Percentiles rank a stretch among this genome's conserved stretches.
Evolutionary conservation across 2,113 vertebrate genomes (phyloP).

Genomic region (Sprattus sprattus): DNA sequence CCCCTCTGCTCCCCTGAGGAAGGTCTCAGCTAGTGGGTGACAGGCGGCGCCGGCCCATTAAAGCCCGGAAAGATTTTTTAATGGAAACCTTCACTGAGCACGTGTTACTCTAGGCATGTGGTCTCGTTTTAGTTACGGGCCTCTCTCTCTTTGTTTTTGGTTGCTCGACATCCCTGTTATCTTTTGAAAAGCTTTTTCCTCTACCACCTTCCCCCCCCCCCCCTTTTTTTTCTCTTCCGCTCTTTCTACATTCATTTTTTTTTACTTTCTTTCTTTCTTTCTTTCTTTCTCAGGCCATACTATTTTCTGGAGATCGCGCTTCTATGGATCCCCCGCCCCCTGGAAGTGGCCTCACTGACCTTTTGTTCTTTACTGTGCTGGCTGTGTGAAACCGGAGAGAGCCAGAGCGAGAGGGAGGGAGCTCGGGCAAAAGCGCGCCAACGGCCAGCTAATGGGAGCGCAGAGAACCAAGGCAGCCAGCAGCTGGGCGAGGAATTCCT

Average conservation of each 20-base stretch:
- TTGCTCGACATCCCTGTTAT: neutral
- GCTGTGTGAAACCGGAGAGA: slow-evolving; percentile 36
- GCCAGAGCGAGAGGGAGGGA: slow-evolving; percentile 24
- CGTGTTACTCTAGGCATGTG: neutral
- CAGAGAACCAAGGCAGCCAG: neutral
- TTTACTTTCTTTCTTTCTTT: slow-evolving; percentile 16
- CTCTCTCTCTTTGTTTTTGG: neutral
- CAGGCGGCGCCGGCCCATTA: neutral
- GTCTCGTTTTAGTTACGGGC: neutral
- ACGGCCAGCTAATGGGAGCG: slow-evolving; percentile 59
- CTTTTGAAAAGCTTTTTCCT: neutral
- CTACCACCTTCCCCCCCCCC: too few species aligned
- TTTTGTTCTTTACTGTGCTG: slow-evolving; percentile 56
- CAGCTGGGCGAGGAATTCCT: slow-evolving; percentile 47
- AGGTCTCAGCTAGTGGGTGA: neutral
- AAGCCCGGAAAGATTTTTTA: neutral
- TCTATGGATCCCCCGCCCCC: neutral
- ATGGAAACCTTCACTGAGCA: neutral
- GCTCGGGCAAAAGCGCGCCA: slow-evolving; percentile 58
- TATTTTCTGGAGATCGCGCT: neutral
- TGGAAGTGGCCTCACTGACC: slow-evolving; percentile 55
- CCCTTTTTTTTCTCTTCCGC: neutral
- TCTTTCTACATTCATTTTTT: slow-evolving; percentile 1
- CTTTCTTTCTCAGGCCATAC: neutral
- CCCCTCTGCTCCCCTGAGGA: neutral